phyloP scores from a whole-genome alignment of 2,888 invertebrate genomes.

The Zaprionus obscuricornis region DNA sequence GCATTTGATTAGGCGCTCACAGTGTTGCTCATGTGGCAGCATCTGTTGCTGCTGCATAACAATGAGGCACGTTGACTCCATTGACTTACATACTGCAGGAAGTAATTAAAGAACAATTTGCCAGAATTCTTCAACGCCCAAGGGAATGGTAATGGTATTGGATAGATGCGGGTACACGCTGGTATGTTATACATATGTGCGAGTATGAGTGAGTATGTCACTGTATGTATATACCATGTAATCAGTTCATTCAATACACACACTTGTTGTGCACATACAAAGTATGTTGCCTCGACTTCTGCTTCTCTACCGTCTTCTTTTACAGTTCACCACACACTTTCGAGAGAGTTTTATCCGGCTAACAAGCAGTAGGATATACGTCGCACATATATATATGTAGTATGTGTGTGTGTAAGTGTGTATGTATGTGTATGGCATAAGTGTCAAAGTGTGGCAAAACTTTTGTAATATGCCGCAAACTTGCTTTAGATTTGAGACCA shows the following conservation, averaged over 20 bases:
- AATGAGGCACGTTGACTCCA: conserved; percentile 47
- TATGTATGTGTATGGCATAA: too few relatives aligned
- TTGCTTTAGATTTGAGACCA: conserved; percentile 38
- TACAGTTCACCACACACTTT: too few relatives aligned
- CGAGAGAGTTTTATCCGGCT: background rate
- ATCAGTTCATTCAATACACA: conserved; percentile 59
- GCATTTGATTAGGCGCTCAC: conserved; percentile 64
- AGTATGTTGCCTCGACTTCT: conserved; percentile 36
- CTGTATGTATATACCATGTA: conserved; percentile 45
- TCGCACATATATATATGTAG: background rate
- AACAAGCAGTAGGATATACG: conserved; percentile 16
- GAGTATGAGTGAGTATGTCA: background rate
- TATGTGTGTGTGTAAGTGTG: too few relatives aligned
- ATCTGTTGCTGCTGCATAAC: conserved; percentile 70
- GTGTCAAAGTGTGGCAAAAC: conserved; percentile 56
- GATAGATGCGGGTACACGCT: conserved; percentile 1
- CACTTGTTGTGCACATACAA: conserved; percentile 55
- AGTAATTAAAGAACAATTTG: conserved; percentile 74
- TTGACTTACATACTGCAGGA: conserved; percentile 46
- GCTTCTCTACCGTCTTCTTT: too few relatives aligned
- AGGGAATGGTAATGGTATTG: background rate
- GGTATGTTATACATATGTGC: conserved; percentile 1
- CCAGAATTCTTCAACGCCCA: background rate
- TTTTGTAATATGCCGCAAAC: conserved; percentile 70
- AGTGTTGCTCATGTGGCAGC: conserved; percentile 50